Evolutionary conservation across 2,888 invertebrate genomes (phyloP).

Genomic region (Choreutis nemorana): DNA sequence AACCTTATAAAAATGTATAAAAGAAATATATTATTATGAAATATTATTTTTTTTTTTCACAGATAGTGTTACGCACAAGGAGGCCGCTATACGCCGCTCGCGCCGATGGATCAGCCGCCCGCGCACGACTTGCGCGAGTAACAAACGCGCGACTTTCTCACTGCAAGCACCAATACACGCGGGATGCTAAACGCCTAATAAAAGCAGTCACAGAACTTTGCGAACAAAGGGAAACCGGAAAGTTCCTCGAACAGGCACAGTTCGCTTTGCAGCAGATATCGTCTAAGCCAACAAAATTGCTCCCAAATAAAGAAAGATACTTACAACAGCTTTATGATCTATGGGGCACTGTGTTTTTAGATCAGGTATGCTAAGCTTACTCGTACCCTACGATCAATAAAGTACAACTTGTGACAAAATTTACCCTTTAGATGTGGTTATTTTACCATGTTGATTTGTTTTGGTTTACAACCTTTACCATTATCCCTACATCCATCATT

Average conservation of each 20-base stretch:
- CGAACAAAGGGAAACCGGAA: conserved; percentile 32
- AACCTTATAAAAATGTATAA: no score
- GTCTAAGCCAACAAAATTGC: conserved; percentile 29
- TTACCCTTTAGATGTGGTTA: no score
- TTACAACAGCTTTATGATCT: conserved; percentile 38
- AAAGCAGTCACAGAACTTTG: conserved; percentile 22
- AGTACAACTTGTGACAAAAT: no score
- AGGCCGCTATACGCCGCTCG: conserved; percentile 46
- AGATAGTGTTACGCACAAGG: no score
- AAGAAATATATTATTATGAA: no score
- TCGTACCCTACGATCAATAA: no score
- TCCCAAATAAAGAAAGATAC: conserved; percentile 46
- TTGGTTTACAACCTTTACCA: no score
- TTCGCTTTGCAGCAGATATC: conserved; percentile 51
- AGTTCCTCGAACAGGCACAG: conserved; percentile 41
- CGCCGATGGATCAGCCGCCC: conserved; percentile 32
- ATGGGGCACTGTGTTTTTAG: conserved; percentile 40
- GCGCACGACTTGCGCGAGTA: conserved; percentile 29
- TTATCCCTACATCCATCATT: no score
- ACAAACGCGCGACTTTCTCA: conserved; percentile 34
- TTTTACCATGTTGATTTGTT: no score
- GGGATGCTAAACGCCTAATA: conserved; percentile 40
- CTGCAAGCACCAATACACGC: conserved; percentile 35
- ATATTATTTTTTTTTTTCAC: no score
- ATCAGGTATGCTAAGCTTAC: conserved; percentile 32